These are phyloP conservation scores for Eudasyphora cyanicolor DNA, from an alignment of 2,888 invertebrate genomes.

Conservation along the genomic window DNA sequence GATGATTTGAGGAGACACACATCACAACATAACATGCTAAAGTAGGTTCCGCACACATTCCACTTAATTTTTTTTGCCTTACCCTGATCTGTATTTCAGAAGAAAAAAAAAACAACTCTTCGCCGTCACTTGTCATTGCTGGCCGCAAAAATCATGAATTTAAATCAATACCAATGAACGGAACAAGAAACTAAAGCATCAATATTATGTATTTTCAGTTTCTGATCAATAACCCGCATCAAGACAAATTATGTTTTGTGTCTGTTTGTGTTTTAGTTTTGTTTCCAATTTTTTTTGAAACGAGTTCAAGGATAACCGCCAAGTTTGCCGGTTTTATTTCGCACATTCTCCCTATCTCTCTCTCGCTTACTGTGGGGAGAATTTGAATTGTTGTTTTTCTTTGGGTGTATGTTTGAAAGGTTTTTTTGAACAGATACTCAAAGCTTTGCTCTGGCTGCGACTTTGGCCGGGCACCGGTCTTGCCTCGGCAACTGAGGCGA, in stretches of 20 bases:
- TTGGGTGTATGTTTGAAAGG: conserved; percentile 33
- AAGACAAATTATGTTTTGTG: not conserved
- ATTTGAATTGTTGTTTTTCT: conserved; percentile 37
- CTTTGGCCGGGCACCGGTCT: not conserved
- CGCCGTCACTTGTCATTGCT: too few species aligned
- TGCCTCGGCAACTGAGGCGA: conserved; percentile 23
- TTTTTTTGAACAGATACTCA: conserved; percentile 49
- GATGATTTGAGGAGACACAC: too few species aligned
- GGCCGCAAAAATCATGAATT: not conserved
- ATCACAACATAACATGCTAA: too few species aligned
- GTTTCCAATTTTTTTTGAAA: not conserved
- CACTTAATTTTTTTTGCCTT: too few species aligned
- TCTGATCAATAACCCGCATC: conserved; percentile 14
- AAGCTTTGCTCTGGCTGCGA: conserved; percentile 31
- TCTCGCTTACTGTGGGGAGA: not conserved
- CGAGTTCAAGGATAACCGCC: conserved; percentile 33
- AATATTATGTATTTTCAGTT: not conserved
- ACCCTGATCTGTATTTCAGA: too few species aligned
- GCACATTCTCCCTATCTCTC: not conserved
- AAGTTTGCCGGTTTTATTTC: conserved; percentile 10
- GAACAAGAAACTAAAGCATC: conserved; percentile 19
- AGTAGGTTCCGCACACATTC: too few species aligned
- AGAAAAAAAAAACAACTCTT: too few species aligned
- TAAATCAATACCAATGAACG: too few species aligned
- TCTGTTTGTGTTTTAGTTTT: not conserved